Evolutionary conservation across 1,140 invertebrate genomes (phyloP), one percentile per base, ranked within the genome.

Genomic region (Ooceraea biroi): DNA sequence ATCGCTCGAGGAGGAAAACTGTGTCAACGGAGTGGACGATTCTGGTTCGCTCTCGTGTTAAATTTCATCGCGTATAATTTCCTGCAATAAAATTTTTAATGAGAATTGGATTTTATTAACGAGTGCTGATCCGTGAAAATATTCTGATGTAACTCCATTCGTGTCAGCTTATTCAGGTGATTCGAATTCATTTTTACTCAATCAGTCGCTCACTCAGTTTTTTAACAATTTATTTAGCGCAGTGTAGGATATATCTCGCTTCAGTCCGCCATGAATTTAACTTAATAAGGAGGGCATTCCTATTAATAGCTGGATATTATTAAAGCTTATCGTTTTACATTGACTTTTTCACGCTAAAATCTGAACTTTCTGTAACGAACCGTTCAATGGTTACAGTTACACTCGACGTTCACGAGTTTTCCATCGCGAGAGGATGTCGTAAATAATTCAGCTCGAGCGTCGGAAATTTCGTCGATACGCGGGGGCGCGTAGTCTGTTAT

Each of bases 401-500:
- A 7, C n/a, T 0, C 36, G 7, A 55, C 30, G 5, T 55, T 50
- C 12, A 12, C 74, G 12, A 63, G 11, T 55, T 44, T 0, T 25
- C 1, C 36, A 5, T 4, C 52, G n/a, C 52, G 36, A 36, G 36
- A n/a, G 11, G 22, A 68, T 41, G 73, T 50, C 72, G 17, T 65
- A 63, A 55, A 66, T 77, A 77, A 66, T 68, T 68, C 19, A 41
- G 50, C 22, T 3, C 48, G 22, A 57, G 22, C 55, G 48, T 41
- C 61, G 65, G 36, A 55, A 27, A 65, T 57, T 25, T 69, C 73
- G 14, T 77, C 63, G 30, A 78, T 68, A 41, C 30, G 30, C 76
- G 46, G 8, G 4, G 3, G 55, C 14, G 73, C 66, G 66, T 22
- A 19, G 8, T 10, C n/a, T n/a, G 63, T 55, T 78, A 69, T 46